A percentile compares a stretch with the other conserved stretches of the same genome.
Evolutionary conservation across 2,797 vertebrate genomes (phyloP).

Genomic region (Eospalax fontanierii): DNA sequence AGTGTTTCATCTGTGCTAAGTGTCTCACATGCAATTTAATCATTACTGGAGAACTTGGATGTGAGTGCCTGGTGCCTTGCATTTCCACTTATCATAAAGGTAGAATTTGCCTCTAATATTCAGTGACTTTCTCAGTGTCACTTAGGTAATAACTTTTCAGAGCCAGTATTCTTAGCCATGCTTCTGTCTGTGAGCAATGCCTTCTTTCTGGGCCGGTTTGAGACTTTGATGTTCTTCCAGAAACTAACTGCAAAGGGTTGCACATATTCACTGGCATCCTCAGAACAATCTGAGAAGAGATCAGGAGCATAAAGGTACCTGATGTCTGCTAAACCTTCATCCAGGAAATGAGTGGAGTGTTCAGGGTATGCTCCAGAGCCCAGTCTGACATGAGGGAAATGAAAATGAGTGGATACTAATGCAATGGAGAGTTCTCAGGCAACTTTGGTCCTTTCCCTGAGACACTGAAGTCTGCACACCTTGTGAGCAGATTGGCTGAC

Average conservation of each 20-base stretch:
- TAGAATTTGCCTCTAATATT: background rate
- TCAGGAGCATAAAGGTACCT: accelerated
- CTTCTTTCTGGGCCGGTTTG: background rate
- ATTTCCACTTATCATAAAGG: background rate
- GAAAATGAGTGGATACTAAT: background rate
- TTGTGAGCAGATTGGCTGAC: background rate
- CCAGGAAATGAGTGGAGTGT: background rate
- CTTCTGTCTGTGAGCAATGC: background rate
- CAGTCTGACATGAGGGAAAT: background rate
- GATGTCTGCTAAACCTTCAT: background rate
- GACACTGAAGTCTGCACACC: background rate
- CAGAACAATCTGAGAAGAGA: background rate
- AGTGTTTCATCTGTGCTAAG: background rate
- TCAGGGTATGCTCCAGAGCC: background rate
- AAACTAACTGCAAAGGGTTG: background rate
- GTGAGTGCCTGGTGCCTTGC: background rate
- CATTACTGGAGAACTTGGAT: background rate
- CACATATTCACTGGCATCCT: background rate
- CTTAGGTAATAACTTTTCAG: background rate
- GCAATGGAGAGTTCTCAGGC: background rate
- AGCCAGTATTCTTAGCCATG: background rate
- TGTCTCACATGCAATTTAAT: background rate
- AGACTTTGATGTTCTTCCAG: background rate
- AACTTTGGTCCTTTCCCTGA: background rate
- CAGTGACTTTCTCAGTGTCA: background rate